A percentile compares a stretch with the other conserved stretches of the same genome.
Conservation (phyloP, 2,797 vertebrate genomes). For the Basileuterus tristriatus region DNA sequence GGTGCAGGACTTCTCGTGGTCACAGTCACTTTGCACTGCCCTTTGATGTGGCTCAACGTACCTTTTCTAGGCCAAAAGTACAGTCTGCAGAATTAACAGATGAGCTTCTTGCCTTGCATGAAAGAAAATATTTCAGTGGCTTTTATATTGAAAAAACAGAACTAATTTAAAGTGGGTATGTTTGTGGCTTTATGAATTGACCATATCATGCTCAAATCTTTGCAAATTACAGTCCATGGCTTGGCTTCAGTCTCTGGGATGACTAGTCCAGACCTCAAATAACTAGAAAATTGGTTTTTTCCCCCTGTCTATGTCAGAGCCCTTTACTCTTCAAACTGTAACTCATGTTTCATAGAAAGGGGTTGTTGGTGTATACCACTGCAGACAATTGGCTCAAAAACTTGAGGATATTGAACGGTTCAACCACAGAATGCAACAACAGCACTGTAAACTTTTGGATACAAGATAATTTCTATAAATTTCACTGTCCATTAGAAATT, state of each 20-base stretch:
- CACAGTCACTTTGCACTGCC: neutral
- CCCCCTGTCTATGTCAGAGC: neutral
- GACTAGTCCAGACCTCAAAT: neutral
- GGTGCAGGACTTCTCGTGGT: neutral
- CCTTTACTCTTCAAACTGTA: neutral
- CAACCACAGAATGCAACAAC: neutral
- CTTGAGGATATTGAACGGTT: neutral
- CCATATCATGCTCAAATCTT: neutral
- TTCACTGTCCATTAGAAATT: neutral
- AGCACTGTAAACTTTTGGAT: neutral
- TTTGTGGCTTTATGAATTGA: neutral
- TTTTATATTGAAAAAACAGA: neutral
- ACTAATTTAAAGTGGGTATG: neutral
- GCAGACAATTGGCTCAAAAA: neutral
- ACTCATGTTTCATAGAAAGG: neutral
- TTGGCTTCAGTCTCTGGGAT: neutral
- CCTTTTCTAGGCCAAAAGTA: neutral
- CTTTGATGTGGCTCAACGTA: neutral
- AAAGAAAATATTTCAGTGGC: neutral
- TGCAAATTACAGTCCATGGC: neutral
- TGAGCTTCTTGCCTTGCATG: neutral
- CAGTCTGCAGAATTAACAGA: neutral
- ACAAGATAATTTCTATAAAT: neutral
- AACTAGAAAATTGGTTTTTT: neutral
- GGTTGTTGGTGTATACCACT: neutral